Percentiles rank a stretch among this genome's conserved stretches.
Conservation (phyloP, 2,888 invertebrate species). For the Caenorhabditis doughertyi region DNA sequence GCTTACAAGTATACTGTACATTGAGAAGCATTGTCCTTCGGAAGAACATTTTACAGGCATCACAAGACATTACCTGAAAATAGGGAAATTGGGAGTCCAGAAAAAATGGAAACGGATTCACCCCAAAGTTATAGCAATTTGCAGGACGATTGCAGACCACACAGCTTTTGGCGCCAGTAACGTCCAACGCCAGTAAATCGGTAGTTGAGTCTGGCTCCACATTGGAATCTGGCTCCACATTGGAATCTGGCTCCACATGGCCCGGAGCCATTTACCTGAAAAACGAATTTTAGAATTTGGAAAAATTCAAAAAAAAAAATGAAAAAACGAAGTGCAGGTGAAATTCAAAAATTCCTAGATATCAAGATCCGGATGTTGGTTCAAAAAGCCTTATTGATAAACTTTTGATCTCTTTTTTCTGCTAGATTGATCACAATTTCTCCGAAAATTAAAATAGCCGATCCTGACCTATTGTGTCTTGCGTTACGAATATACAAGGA, state of each 20-base stretch:
- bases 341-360: too few species aligned
- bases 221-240: too few species aligned
- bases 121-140: constrained; percentile 32
- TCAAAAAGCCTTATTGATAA: too few species aligned
- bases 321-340: neutral
- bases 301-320: neutral
- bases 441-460: neutral
- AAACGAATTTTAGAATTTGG: neutral
- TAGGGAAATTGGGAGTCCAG: neutral
- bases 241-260: neutral
- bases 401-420: neutral
- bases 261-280: neutral
- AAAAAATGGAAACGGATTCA: neutral
- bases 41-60: constrained; percentile 56
- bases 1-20: constrained; percentile 22
- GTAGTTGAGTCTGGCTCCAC: neutral
- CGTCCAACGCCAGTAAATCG: neutral
- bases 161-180: neutral
- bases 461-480: neutral
- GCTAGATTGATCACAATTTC: neutral
- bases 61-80: constrained; percentile 38
- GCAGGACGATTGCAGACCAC: constrained; percentile 12
- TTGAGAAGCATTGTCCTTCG: constrained; percentile 25
- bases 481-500: too few species aligned
- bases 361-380: too few species aligned